Evolutionary conservation across 2,888 invertebrate species (phyloP).

Genomic region (Andrena haemorrhoa): DNA sequence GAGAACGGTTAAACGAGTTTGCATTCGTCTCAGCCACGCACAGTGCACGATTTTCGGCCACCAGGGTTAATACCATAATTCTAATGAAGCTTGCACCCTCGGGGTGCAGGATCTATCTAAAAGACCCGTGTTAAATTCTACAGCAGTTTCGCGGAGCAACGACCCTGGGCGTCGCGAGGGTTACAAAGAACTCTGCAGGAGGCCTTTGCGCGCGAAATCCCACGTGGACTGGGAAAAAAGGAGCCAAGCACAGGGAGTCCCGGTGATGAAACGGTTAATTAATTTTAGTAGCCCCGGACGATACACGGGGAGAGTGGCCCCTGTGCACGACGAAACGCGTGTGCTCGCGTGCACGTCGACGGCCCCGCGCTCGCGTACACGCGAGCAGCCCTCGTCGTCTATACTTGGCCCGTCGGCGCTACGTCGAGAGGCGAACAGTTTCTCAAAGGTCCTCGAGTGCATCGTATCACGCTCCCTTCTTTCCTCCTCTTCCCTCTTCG

Average conservation of each 20-base stretch:
- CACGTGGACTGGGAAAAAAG: conserved; percentile 30
- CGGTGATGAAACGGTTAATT: conserved; percentile 70
- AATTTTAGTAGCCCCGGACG: conserved; percentile 60
- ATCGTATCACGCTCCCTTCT: conserved; percentile 76
- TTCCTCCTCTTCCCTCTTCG: conserved; percentile 31
- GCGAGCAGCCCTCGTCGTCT: conserved; percentile 66
- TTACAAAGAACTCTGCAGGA: not conserved
- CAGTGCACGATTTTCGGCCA: not conserved
- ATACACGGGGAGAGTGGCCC: conserved; percentile 11
- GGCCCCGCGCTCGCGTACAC: conserved; percentile 14
- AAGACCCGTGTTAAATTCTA: too few relatives aligned
- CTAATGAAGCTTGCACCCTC: too few relatives aligned
- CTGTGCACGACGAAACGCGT: not conserved
- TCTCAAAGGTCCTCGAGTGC: conserved; percentile 82
- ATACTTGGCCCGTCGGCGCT: conserved; percentile 80
- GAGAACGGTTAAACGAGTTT: not conserved
- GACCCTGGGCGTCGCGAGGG: too few relatives aligned
- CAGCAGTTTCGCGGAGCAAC: too few relatives aligned
- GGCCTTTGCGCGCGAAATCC: not conserved
- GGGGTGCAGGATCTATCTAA: too few relatives aligned
- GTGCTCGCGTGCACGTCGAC: conserved; percentile 28
- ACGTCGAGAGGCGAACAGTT: conserved; percentile 78
- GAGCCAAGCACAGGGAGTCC: conserved; percentile 36
- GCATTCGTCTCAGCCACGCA: not conserved
- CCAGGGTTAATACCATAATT: too few relatives aligned